Evolutionary conservation across 2,888 invertebrate genomes (phyloP).

Genomic region (Stenodema calcarata): DNA sequence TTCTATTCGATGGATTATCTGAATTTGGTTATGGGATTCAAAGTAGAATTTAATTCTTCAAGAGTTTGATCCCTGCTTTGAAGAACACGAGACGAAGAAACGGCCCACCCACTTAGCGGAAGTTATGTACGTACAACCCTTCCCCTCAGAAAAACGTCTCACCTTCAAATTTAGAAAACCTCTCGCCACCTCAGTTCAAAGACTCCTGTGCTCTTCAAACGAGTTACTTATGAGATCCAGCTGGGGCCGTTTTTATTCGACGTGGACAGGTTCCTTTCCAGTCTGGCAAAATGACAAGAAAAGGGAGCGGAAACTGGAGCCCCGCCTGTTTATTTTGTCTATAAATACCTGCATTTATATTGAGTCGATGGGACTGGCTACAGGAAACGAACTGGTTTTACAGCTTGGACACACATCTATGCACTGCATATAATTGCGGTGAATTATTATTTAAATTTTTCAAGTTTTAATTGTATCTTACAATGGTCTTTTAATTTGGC

Average conservation of each 20-base stretch:
- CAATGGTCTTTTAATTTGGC: no score
- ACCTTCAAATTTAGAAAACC: not conserved
- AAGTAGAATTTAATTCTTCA: no score
- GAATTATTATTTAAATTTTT: no score
- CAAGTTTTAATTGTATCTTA: no score
- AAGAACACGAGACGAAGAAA: no score
- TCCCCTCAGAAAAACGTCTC: not conserved
- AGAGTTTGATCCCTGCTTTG: no score
- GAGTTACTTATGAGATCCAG: constrained; percentile 7
- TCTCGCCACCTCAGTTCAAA: not conserved
- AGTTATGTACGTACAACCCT: not conserved
- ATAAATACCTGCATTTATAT: constrained; percentile 11
- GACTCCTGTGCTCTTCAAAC: not conserved
- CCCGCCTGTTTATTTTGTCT: constrained; percentile 16
- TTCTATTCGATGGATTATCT: no score
- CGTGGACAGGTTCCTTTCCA: constrained; percentile 14
- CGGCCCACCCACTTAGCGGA: not conserved
- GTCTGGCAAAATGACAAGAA: not conserved
- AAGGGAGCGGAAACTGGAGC: not conserved
- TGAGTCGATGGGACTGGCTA: not conserved
- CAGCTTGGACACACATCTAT: not conserved
- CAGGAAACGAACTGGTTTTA: not conserved
- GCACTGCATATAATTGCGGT: no score
- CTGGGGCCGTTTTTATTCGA: not conserved
- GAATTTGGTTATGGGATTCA: no score